These are phyloP conservation scores for Herpetotheres cachinnans DNA, from an alignment of 2,113 vertebrate species.

Conservation along the genomic window DNA sequence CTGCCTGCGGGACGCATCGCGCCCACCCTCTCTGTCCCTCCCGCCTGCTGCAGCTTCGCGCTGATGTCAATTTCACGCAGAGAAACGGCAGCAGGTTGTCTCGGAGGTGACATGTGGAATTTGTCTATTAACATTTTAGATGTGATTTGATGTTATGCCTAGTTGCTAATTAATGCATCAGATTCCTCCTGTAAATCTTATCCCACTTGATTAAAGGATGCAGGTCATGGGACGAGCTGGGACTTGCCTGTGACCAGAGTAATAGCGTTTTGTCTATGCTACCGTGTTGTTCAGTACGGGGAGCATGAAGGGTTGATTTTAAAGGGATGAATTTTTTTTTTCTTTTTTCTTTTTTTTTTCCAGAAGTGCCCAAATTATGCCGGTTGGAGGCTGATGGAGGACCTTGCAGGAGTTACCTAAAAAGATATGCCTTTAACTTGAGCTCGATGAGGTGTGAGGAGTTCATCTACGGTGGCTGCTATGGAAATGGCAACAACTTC, in stretches of 20 bases:
- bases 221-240: background rate
- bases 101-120: rapidly evolving
- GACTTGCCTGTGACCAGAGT: rapidly evolving
- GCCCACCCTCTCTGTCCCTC: rapidly evolving
- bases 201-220: background rate
- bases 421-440: slow-evolving; percentile 87
- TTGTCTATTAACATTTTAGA: background rate
- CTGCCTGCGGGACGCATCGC: background rate
- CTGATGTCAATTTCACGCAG: background rate
- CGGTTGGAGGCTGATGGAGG: slow-evolving; percentile 75
- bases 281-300: rapidly evolving
- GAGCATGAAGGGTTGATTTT: background rate
- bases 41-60: background rate
- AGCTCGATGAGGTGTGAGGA: slow-evolving; percentile 84
- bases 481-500: slow-evolving; percentile 83
- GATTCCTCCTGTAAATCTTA: background rate
- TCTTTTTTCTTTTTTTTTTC: background rate
- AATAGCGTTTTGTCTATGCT: rapidly evolving
- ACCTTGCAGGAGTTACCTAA: slow-evolving; percentile 68
- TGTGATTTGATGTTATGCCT: background rate
- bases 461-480: slow-evolving; percentile 80
- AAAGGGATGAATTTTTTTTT: background rate
- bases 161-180: background rate
- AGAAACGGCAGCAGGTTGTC: background rate
- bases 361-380: slow-evolving; percentile 87